Evolutionary conservation across 2,113 vertebrate species (phyloP).

Genomic region (Channa maculata): DNA sequence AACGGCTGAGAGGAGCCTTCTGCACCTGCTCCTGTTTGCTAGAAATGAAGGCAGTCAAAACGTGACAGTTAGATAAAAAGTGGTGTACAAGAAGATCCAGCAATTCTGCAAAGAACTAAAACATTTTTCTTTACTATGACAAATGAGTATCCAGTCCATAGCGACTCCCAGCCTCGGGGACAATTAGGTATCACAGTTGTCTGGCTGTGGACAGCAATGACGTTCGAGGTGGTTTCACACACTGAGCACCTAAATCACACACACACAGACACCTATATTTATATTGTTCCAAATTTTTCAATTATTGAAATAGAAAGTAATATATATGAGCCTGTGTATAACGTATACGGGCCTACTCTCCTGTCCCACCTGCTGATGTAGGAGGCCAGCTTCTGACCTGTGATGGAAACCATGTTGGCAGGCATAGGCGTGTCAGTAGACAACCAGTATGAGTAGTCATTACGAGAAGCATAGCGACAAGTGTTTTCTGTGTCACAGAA

Average conservation of each 20-base stretch:
- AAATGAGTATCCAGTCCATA: constrained; percentile 94
- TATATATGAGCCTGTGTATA: background rate
- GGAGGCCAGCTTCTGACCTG: constrained; percentile 81
- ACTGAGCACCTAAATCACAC: constrained; percentile 85
- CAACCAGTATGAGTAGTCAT: constrained; percentile 93
- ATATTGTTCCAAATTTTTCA: background rate
- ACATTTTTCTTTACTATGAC: constrained; percentile 87
- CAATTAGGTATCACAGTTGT: constrained; percentile 87
- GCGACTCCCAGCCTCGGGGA: constrained; percentile 88
- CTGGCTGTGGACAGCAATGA: constrained; percentile 93
- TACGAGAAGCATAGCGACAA: constrained; percentile 90
- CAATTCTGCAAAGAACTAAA: background rate
- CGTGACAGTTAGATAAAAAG: constrained; percentile 1
- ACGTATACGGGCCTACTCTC: background rate
- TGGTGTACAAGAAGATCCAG: background rate
- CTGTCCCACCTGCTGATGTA: constrained; percentile 89
- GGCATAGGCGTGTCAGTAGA: constrained; percentile 86
- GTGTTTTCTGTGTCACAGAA: constrained; percentile 85
- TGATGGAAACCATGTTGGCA: constrained; percentile 84
- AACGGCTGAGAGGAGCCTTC: constrained; percentile 90
- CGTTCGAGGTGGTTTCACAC: constrained; percentile 91
- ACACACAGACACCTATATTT: background rate
- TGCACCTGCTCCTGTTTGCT: constrained; percentile 90
- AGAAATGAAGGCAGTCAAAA: constrained; percentile 19
- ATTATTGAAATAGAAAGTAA: too few relatives aligned